Conservation (phyloP, 1,140 invertebrate genomes). For the Planococcus citri region DNA sequence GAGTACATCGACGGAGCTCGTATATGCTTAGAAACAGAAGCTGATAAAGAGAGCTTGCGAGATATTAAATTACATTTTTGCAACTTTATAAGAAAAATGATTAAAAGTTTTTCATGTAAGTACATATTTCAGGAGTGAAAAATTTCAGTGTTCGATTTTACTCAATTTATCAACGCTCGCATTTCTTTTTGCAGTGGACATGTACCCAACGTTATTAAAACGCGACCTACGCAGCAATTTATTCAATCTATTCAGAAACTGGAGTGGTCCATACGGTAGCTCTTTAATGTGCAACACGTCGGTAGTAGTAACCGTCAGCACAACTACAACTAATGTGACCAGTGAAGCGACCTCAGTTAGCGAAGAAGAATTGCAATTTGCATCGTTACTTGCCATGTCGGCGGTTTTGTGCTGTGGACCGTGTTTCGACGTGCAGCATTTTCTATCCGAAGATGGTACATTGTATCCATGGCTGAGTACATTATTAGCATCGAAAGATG, state of each 20-base stretch:
- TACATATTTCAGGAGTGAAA: conserved; percentile 26
- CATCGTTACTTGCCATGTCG: conserved; percentile 77
- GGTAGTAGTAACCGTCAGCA: conserved; percentile 34
- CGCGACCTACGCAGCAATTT: conserved; percentile 72
- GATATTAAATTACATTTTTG: conserved; percentile 89
- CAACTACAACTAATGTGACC: conserved; percentile 24
- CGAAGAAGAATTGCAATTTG: conserved; percentile 45
- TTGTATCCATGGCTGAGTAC: conserved; percentile 89
- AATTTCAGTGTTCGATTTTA: no score
- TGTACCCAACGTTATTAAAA: conserved; percentile 69
- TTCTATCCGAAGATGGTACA: conserved; percentile 74
- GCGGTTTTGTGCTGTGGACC: conserved; percentile 87
- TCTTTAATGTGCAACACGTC: conserved; percentile 28
- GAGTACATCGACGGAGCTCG: conserved; percentile 93
- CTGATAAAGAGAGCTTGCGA: conserved; percentile 69
- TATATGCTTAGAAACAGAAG: conserved; percentile 79
- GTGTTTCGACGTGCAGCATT: conserved; percentile 71
- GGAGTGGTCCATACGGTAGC: conserved; percentile 71
- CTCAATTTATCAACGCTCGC: background rate
- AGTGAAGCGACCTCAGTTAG: conserved; percentile 14
- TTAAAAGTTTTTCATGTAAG: conserved; percentile 80
- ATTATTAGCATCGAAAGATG: conserved; percentile 73
- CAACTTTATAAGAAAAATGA: conserved; percentile 83
- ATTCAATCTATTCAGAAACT: conserved; percentile 83
- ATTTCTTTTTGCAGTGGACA: conserved; percentile 54